These are phyloP conservation scores for Manacus vitellinus DNA, from an alignment of 2,113 vertebrate genomes.

Conservation along the genomic window DNA sequence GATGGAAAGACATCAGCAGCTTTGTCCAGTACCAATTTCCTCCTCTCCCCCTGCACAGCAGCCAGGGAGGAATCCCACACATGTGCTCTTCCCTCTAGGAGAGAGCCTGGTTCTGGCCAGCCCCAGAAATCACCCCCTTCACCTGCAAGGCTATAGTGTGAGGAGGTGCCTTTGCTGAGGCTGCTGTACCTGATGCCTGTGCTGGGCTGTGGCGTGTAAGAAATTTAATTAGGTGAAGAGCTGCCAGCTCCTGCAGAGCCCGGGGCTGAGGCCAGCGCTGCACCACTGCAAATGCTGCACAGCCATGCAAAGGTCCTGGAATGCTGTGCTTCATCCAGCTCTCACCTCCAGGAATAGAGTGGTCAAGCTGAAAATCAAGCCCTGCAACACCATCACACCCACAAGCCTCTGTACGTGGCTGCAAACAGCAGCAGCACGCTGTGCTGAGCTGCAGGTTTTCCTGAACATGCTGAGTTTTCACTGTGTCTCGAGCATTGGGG, in stretches of 20 bases:
- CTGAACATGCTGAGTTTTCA: background rate
- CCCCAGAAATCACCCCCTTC: background rate
- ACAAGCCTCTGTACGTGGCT: fast-evolving
- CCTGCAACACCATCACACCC: background rate
- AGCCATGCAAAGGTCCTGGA: fast-evolving
- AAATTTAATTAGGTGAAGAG: background rate
- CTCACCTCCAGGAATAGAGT: background rate
- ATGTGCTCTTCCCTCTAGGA: background rate
- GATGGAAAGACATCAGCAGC: background rate
- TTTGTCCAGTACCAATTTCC: background rate
- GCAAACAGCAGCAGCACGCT: background rate
- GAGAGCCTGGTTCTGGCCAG: background rate
- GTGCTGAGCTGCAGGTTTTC: background rate
- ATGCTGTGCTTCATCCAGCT: background rate
- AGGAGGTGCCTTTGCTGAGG: background rate
- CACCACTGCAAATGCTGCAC: background rate
- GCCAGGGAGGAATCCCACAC: background rate
- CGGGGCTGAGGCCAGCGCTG: background rate
- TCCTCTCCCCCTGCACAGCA: background rate
- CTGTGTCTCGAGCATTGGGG: fast-evolving
- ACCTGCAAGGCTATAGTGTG: background rate
- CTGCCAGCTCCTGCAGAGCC: slow-evolving; percentile 4
- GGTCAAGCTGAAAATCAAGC: background rate
- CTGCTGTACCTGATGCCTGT: background rate
- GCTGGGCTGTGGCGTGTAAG: background rate